These are phyloP conservation scores for Ptilodon capucinus DNA, from an alignment of 2,888 invertebrate genomes.

Conservation along the genomic window DNA sequence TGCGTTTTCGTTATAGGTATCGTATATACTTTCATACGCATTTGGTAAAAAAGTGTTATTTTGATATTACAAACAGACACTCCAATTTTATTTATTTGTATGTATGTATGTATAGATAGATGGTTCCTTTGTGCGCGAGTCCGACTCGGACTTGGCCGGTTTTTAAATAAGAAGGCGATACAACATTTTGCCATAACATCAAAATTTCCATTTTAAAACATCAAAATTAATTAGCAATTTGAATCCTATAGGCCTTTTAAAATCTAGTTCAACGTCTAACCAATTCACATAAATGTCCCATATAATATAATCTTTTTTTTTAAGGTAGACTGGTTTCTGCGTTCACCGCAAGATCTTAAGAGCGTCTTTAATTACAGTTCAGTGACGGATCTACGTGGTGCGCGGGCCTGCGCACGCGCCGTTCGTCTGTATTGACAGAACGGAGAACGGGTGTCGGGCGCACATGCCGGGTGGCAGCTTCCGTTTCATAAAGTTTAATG, in stretches of 20 bases:
- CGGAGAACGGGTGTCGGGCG: constrained; percentile 57
- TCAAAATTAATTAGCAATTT: background rate
- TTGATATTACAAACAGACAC: no score
- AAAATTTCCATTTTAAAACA: background rate
- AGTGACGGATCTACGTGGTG: constrained; percentile 24
- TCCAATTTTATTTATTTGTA: no score
- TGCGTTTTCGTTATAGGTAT: no score
- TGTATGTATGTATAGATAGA: background rate
- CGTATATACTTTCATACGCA: no score
- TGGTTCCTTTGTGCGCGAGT: background rate
- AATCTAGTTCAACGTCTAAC: no score
- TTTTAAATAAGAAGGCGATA: background rate
- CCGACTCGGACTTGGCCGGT: no score
- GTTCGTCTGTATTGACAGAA: constrained; percentile 69
- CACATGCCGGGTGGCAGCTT: constrained; percentile 76
- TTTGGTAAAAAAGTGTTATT: no score
- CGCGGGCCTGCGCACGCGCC: constrained; percentile 54
- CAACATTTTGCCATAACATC: background rate
- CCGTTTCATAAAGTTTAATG: constrained; percentile 81
- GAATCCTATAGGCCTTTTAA: no score
- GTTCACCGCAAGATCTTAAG: constrained; percentile 18
- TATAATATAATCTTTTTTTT: no score
- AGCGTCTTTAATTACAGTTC: constrained; percentile 24
- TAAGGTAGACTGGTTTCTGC: background rate
- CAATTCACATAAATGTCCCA: no score